Base-by-base conservation (phyloP, 2,888 invertebrate species). In the Catocala nupta region DNA sequence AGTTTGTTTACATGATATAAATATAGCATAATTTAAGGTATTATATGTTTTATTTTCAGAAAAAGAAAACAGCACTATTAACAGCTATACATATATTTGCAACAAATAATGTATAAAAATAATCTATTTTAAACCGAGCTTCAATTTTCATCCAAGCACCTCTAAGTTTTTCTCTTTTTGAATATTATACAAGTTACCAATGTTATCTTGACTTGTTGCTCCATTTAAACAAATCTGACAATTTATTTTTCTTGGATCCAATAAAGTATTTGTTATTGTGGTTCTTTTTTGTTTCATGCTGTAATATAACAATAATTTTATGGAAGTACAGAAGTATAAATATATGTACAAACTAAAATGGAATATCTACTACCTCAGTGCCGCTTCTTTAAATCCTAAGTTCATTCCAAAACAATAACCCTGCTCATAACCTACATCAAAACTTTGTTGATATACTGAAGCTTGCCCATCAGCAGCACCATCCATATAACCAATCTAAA, bases 391-490 rank as follows among this genome's bases (percentile, higher is more conserved):
- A 8, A 89, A 87, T 64, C 96, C 96, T 59, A 96, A 76, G 62
- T 92, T 81, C 59, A 96, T 94, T 12, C 96, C 96, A 75, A 95
- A 95, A 64, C 87, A 84, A 43, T 97, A 95, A 1, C 96, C 97
- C 80, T 96, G 95, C 63, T 88, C 86, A 82, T 96, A 97, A 1
- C 97, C 97, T 61, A 82, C 81, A 78, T 97, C 96, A 84, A 97
- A 97, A 81, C 96, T 95, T 16, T 92, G 82, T 89, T 97, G 97
- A 75, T 96, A 96, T 54, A 95, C 94, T 56, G 94, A 87, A 13
- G 95, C 93, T 69, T 95, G 93, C 0, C 97, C 97, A 81, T 95
- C 95, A 42, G 94, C 89, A 63, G 96, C 93, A 25, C 97, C 97
- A 85, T 97, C 96, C 78, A 95, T 94, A 78, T 95, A 97, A 47